Conservation (phyloP, 2,888 invertebrate genomes). For the Yponomeuta evonymella region DNA sequence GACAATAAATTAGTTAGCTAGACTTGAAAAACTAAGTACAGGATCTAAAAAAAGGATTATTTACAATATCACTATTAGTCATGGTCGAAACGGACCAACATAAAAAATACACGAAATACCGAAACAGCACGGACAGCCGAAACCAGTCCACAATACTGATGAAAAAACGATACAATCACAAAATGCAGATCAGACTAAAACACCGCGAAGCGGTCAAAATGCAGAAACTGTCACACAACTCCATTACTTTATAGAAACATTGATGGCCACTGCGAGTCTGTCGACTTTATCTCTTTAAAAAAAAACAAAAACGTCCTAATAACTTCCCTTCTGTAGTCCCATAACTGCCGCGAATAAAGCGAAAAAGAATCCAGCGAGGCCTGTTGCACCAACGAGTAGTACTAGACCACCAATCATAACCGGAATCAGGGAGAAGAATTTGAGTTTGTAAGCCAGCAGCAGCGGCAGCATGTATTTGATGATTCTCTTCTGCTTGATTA, state of each 20-base stretch:
- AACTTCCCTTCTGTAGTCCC: slow-evolving; percentile 79
- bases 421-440: slow-evolving; percentile 86
- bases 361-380: slow-evolving; percentile 91
- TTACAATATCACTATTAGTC: neutral
- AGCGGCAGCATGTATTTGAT: slow-evolving; percentile 84
- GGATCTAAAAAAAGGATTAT: neutral
- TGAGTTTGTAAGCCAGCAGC: slow-evolving; percentile 88
- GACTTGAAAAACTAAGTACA: neutral
- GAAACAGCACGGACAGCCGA: neutral
- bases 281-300: slow-evolving; percentile 35
- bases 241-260: slow-evolving; percentile 18
- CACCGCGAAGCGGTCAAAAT: slow-evolving; percentile 15
- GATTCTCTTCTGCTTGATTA: slow-evolving; percentile 69
- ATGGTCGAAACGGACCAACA: neutral
- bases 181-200: neutral
- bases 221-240: slow-evolving; percentile 30
- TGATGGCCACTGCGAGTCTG: slow-evolving; percentile 54
- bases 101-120: neutral
- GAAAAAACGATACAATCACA: neutral
- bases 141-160: neutral
- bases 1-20: slow-evolving; percentile 20
- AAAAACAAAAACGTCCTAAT: slow-evolving; percentile 32
- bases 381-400: slow-evolving; percentile 85
- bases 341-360: slow-evolving; percentile 89
- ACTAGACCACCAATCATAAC: slow-evolving; percentile 83